Percentiles rank a stretch among this genome's conserved stretches.
These are phyloP conservation scores for Grantiella picta DNA, from an alignment of 2,113 vertebrate genomes.

Conservation along the genomic window DNA sequence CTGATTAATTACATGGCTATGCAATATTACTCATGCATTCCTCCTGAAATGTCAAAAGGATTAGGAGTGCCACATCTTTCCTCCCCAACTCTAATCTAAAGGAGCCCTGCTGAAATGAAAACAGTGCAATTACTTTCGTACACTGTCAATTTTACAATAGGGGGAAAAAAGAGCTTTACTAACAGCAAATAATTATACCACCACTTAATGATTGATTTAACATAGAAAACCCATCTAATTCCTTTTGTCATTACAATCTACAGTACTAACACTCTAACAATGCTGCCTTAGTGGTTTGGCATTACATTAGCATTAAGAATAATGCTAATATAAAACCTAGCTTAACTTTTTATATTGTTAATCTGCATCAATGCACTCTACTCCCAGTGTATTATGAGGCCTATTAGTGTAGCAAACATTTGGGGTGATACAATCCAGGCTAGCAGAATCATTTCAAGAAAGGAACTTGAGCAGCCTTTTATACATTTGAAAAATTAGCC, in stretches of 20 bases:
- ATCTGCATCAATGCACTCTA: conserved; percentile 15
- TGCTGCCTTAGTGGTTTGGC: conserved; percentile 51
- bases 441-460: conserved; percentile 18
- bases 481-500: background rate
- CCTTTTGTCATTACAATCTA: conserved; percentile 74
- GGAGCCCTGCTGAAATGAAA: conserved; percentile 71
- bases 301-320: conserved; percentile 70
- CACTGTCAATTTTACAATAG: conserved; percentile 72
- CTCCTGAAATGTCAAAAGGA: conserved; percentile 75
- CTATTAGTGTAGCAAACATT: conserved; percentile 33
- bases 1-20: conserved; percentile 69
- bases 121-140: conserved; percentile 71
- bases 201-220: conserved; percentile 78
- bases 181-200: conserved; percentile 77
- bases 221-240: conserved; percentile 75
- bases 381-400: background rate
- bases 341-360: conserved; percentile 68
- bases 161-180: conserved; percentile 63
- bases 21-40: conserved; percentile 73
- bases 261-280: conserved; percentile 68
- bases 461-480: background rate
- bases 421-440: background rate
- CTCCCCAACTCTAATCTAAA: conserved; percentile 68
- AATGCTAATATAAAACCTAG: conserved; percentile 65
- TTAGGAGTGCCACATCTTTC: conserved; percentile 69